Conservation (phyloP, 1,140 invertebrate genomes). For the Lamellibrachia luymesi region DNA sequence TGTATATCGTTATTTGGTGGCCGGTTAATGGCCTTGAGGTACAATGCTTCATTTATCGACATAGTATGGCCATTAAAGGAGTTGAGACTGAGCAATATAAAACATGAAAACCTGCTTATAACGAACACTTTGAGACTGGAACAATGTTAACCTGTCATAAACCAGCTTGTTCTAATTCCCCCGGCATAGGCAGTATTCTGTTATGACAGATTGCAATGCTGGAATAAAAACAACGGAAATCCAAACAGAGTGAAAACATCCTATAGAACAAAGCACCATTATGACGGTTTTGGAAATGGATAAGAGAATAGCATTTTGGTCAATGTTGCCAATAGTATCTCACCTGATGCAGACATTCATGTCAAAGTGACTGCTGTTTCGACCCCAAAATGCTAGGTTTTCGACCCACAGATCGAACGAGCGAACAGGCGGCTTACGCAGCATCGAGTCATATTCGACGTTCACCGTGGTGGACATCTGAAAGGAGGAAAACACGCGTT, state of each 20-base stretch:
- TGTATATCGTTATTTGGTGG: neutral
- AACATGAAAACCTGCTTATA: too few relatives aligned
- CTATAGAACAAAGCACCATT: neutral
- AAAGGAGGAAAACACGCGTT: neutral
- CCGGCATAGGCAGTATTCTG: too few relatives aligned
- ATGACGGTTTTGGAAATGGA: neutral
- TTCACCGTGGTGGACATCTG: slow-evolving; percentile 22
- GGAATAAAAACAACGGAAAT: neutral
- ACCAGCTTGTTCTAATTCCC: too few relatives aligned
- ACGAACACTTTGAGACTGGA: too few relatives aligned
- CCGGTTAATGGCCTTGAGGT: neutral
- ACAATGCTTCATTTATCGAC: too few relatives aligned
- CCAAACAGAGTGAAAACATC: neutral
- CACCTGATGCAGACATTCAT: slow-evolving; percentile 26
- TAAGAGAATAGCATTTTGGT: neutral
- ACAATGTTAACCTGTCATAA: too few relatives aligned
- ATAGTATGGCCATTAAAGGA: too few relatives aligned
- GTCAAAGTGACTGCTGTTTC: slow-evolving; percentile 84
- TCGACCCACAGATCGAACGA: slow-evolving; percentile 72
- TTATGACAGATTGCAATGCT: neutral
- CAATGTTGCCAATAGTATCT: slow-evolving; percentile 70
- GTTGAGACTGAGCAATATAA: too few relatives aligned
- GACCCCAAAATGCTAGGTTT: slow-evolving; percentile 73
- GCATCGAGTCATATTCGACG: slow-evolving; percentile 26
- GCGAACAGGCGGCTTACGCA: slow-evolving; percentile 56